phyloP scores from a whole-genome alignment of 2,113 vertebrate species.

The Aldabrachelys gigantea region DNA sequence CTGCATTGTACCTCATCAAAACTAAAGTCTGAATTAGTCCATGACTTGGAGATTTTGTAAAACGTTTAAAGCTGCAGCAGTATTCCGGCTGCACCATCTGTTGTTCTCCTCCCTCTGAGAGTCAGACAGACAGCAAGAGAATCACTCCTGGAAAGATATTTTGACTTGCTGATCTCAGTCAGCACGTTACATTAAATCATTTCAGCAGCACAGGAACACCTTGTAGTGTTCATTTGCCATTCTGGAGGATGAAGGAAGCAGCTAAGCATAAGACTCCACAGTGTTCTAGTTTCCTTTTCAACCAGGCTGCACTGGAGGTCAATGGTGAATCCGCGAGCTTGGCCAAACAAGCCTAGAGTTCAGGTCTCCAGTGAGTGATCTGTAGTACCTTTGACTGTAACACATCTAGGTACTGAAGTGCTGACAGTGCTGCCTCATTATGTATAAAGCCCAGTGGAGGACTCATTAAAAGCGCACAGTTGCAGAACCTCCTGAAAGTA shows the following conservation, averaged over 20 bases:
- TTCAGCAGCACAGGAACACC: constrained; percentile 36
- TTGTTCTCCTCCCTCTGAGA: constrained; percentile 37
- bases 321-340: constrained; percentile 23
- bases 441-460: background rate
- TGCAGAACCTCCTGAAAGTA: background rate
- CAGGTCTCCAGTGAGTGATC: background rate
- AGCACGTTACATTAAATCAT: constrained; percentile 48
- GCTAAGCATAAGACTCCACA: constrained; percentile 50
- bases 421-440: background rate
- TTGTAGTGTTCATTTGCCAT: constrained; percentile 42
- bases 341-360: constrained; percentile 43
- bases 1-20: constrained; percentile 11
- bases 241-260: constrained; percentile 20
- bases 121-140: constrained; percentile 9
- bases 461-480: constrained; percentile 3
- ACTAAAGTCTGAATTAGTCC: constrained; percentile 3
- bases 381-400: constrained; percentile 24
- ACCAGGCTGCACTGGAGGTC: constrained; percentile 32
- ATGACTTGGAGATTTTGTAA: constrained; percentile 24
- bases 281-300: constrained; percentile 51
- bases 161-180: constrained; percentile 64
- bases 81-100: background rate
- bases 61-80: constrained; percentile 7
- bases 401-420: background rate
- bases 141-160: constrained; percentile 45